Percentiles rank a stretch among this genome's conserved stretches.
phyloP scores from a whole-genome alignment of 2,113 vertebrate genomes.

The Campylorhamphus procurvoides region DNA sequence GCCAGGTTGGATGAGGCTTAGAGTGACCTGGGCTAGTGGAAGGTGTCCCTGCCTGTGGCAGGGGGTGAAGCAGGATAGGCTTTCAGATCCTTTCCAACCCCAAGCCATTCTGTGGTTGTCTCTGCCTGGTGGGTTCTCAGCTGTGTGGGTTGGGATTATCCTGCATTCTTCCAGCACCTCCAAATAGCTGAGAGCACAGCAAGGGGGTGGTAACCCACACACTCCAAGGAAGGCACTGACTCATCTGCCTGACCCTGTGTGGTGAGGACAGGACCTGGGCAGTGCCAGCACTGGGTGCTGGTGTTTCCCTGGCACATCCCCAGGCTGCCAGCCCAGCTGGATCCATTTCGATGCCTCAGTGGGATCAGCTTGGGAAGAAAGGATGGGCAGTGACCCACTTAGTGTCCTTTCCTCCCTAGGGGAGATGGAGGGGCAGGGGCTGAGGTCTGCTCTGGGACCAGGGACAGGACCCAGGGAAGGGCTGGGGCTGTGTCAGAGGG shows the following conservation, averaged over 20 bases:
- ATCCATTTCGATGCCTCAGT: accelerated
- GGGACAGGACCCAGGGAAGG: not conserved
- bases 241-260: accelerated
- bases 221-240: not conserved
- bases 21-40: accelerated
- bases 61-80: not conserved
- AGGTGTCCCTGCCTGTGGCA: too few relatives aligned
- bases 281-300: accelerated
- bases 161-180: not conserved
- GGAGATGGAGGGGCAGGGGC: not conserved
- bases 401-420: accelerated
- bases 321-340: not conserved
- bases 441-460: not conserved
- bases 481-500: not conserved
- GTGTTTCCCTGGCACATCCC: not conserved
- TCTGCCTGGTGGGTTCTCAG: not conserved
- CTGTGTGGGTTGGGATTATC: not conserved
- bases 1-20: accelerated
- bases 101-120: accelerated
- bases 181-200: not conserved
- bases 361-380: not conserved
- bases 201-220: not conserved
- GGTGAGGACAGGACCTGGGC: not conserved
- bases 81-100: not conserved
- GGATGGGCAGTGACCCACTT: not conserved